Percentiles rank a stretch among this genome's conserved stretches.
Conservation (phyloP, 2,797 vertebrate genomes). For the Rallus crepitans region DNA sequence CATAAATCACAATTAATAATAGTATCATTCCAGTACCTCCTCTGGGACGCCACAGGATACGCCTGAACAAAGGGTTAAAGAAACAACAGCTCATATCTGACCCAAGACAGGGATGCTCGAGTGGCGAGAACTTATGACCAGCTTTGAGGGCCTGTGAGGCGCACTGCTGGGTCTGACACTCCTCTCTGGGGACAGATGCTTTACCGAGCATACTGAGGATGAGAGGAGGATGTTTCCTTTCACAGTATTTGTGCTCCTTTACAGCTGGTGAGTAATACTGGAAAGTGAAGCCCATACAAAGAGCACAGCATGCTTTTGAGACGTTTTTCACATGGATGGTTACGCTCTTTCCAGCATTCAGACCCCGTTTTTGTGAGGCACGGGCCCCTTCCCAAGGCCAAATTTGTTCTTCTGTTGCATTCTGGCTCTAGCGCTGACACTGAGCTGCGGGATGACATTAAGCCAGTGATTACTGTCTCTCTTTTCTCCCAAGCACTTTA, state of each 20-base stretch:
- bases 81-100: neutral
- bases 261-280: neutral
- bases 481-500: neutral
- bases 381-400: neutral
- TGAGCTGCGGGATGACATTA: neutral
- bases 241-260: neutral
- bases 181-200: neutral
- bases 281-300: neutral
- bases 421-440: neutral
- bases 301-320: neutral
- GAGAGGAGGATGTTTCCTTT: conserved; percentile 3
- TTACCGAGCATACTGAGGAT: neutral
- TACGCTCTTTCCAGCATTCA: neutral
- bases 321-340: neutral
- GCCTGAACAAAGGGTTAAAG: neutral
- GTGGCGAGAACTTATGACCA: neutral
- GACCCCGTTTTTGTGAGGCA: neutral
- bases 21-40: neutral
- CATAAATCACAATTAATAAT: neutral
- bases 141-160: neutral
- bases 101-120: neutral
- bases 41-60: neutral
- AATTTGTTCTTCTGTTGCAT: neutral
- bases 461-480: neutral
- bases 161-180: accelerated